Evolutionary conservation across 92 coral and sea anemone genomes (phyloP), one percentile per base, ranked within the genome.

Genomic region (Phymanthus crucifer): DNA sequence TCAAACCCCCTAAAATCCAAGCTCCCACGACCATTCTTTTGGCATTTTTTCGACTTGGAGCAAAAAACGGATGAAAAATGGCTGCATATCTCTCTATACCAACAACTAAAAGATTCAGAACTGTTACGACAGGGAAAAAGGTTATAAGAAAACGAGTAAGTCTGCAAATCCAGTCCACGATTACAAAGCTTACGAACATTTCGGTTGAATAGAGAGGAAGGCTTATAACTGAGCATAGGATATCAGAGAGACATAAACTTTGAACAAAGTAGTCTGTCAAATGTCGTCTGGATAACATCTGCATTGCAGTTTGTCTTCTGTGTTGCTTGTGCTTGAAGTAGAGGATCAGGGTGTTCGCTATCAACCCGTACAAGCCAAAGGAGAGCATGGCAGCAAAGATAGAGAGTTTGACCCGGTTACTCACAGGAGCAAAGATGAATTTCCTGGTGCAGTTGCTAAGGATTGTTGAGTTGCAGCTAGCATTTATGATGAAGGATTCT

Each of bases 81-180:
- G 46, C 84, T 36, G 70, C 0, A 50, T 80, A 70, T 52, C 84
- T 35, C 57, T 80, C 84, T 48, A 68, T 40, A n/a, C 77, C 76
- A 23, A 80, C 70, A 1, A 68, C 57, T 12, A 70, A 32, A 11
- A 43, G 48, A 43, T 43, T 43, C 48, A 43, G 13, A 5, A 43
- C 14, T 17, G 48, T 43, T 2, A 68, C 76, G 27, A 80, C 74
- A 2, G 77, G 76, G 14, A 70, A 80, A 33, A 34, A 3, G 16
- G 52, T 26, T 0, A 32, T 36, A 29, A 69, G 26, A 32, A 1
- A 40, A 26, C 84, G 4, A 40, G 56, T 46, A 16, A 70, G 2
- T 46, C 47, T 35, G 36, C 84, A 80, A 23, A 23, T 26, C 67
- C 52, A 34, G 40, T 80, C 84, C 17, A 24, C 70, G 21, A 14